phyloP scores from a whole-genome alignment of 2,888 invertebrate species.

The Serrognathus titanus region DNA sequence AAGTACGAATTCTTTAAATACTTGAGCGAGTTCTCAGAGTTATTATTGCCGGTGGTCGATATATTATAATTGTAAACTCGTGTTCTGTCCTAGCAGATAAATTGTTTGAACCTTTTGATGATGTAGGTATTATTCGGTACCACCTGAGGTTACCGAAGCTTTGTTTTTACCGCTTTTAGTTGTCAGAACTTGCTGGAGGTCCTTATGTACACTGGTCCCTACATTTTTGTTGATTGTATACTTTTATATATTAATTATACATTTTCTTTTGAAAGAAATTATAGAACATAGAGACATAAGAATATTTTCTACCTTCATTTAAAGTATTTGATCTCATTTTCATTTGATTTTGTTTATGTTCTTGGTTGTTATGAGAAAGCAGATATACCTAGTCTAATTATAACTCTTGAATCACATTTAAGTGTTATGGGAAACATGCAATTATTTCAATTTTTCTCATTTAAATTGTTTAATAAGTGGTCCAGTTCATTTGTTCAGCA shows the following conservation, averaged over 20 bases:
- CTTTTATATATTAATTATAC: conserved; percentile 27
- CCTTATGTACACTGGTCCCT: conserved; percentile 28
- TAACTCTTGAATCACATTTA: too few species aligned
- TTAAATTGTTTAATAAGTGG: too few species aligned
- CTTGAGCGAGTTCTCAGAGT: conserved; percentile 13
- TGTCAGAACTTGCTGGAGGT: conserved; percentile 38
- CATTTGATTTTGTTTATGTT: too few species aligned
- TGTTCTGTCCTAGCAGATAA: conserved; percentile 38
- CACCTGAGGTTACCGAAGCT: conserved; percentile 37
- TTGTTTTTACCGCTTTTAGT: conserved; percentile 40
- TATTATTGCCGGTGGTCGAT: conserved; percentile 21
- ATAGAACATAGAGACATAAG: too few species aligned
- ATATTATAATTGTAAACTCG: conserved; percentile 39
- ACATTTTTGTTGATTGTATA: conserved; percentile 25
- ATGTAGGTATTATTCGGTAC: conserved; percentile 41
- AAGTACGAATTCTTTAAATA: conserved; percentile 20
- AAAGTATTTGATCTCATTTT: too few species aligned
- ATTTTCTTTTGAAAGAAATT: too few species aligned
- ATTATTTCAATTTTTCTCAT: too few species aligned
- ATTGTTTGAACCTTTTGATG: conserved; percentile 37
- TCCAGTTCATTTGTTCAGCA: too few species aligned
- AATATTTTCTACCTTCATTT: too few species aligned
- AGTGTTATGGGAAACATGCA: too few species aligned
- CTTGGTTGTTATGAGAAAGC: too few species aligned
- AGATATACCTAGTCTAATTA: too few species aligned